phyloP scores from a whole-genome alignment of 2,888 invertebrate species.

The Brachylomia viminalis region DNA sequence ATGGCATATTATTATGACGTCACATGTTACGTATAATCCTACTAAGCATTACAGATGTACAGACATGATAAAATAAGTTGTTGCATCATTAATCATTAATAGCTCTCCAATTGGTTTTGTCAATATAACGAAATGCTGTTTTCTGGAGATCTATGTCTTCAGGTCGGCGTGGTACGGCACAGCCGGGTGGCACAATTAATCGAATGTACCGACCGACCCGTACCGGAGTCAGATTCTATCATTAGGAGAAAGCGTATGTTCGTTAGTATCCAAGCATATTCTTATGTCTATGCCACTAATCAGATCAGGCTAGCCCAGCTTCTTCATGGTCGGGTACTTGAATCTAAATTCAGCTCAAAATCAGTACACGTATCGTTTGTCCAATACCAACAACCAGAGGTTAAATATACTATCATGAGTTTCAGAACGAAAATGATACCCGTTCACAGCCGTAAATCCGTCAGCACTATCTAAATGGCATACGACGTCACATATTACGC shows the following conservation, averaged over 20 bases:
- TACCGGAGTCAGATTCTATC: too few species aligned
- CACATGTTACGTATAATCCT: conserved; percentile 18
- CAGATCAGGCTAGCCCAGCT: not conserved
- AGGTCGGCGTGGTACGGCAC: too few species aligned
- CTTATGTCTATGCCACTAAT: too few species aligned
- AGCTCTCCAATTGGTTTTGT: too few species aligned
- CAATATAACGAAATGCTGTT: too few species aligned
- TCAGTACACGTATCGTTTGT: not conserved
- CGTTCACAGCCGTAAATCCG: conserved; percentile 8
- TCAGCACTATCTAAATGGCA: conserved; percentile 2
- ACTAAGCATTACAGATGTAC: conserved; percentile 14
- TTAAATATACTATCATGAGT: not conserved
- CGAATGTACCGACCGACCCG: too few species aligned
- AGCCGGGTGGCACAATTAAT: too few species aligned
- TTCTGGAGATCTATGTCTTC: too few species aligned
- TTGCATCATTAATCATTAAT: conserved; percentile 49
- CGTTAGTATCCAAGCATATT: too few species aligned
- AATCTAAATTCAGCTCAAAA: not conserved
- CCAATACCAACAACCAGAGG: not conserved
- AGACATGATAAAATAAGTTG: conserved; percentile 42
- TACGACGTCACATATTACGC: conserved; percentile 45
- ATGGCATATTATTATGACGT: conserved; percentile 37
- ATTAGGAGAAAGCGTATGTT: too few species aligned
- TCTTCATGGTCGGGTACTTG: not conserved
- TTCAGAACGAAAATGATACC: conserved; percentile 13